Evolutionary conservation across 2,888 invertebrate species (phyloP), one percentile per base, ranked within the genome.

Genomic region (Cylindroiulus punctatus): DNA sequence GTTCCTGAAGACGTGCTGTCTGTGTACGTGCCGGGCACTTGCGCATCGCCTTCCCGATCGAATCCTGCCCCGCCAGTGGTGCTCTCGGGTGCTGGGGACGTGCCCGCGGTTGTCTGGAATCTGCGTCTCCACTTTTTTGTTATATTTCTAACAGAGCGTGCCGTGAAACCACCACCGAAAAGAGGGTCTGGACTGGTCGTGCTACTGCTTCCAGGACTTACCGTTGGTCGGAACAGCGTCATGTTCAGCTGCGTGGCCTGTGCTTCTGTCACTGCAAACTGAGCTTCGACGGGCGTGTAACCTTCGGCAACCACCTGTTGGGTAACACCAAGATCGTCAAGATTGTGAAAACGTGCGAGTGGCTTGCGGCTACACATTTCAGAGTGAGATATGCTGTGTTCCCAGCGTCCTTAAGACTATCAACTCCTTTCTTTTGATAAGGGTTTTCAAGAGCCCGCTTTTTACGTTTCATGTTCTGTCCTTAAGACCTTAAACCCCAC

Each of bases 161-260:
- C 76, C 30, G 76, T 76, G 76, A 76, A 76, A 76, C 85, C 85
- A 81, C 26, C 81, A 86, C 82, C 82, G 81, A 10, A 32, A 47
- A 19, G n/a, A 30, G 26, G 19, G 82, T 22, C 40, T 81, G 47
- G 40, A 40, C 65, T 82, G 19, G 30, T 10, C 40, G 83, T 83
- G 44, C 26, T n/a, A 81, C 44, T 81, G 44, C 17, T 86, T 17
- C 19, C 47, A 0, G 17, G 81, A 86, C 42, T 86, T 81, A 42
- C 86, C 42, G 44, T 36, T 12, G 84, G 47, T 22, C 86, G 36
- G 86, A 81, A 42, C 88, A 97, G 91, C 12, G 96, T 97, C 65
- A 97, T 94, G 91, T 97, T 97, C 83, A 97, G 92, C 86, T 95
- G 92, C 1, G 97, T 96, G 4, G 97, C 96, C 91, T 96, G 96